Conservation (phyloP, 2,113 vertebrate species). For the Todiramphus saurophagus region DNA sequence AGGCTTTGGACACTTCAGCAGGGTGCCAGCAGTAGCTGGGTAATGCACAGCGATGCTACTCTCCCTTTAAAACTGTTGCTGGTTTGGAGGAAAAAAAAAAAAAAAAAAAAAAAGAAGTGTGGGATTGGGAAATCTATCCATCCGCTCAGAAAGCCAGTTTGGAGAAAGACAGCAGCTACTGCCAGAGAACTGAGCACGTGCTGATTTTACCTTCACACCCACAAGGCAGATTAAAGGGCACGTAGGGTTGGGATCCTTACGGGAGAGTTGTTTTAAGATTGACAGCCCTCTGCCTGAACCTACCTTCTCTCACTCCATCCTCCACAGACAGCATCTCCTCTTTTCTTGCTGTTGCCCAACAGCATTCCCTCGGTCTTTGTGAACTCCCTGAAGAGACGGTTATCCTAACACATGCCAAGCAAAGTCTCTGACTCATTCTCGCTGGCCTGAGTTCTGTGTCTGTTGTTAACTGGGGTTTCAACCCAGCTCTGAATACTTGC, state of each 20-base stretch:
- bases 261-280: background rate
- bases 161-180: background rate
- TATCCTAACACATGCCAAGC: background rate
- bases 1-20: background rate
- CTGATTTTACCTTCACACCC: background rate
- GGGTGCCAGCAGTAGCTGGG: accelerated
- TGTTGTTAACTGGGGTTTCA: background rate
- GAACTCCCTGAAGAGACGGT: background rate
- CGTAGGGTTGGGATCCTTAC: background rate
- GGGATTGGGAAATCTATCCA: background rate
- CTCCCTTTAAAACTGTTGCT: background rate
- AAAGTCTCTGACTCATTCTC: background rate
- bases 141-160: background rate
- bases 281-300: background rate
- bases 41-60: background rate
- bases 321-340: background rate
- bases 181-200: background rate
- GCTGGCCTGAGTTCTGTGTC: background rate
- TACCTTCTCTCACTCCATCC: background rate
- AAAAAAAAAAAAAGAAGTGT: too few species aligned
- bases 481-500: background rate
- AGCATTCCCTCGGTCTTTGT: background rate
- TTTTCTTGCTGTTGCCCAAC: background rate
- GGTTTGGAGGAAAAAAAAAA: background rate
- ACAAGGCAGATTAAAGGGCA: background rate